phyloP scores from a whole-genome alignment of 2,113 vertebrate genomes.

The Stegostoma tigrinum region DNA sequence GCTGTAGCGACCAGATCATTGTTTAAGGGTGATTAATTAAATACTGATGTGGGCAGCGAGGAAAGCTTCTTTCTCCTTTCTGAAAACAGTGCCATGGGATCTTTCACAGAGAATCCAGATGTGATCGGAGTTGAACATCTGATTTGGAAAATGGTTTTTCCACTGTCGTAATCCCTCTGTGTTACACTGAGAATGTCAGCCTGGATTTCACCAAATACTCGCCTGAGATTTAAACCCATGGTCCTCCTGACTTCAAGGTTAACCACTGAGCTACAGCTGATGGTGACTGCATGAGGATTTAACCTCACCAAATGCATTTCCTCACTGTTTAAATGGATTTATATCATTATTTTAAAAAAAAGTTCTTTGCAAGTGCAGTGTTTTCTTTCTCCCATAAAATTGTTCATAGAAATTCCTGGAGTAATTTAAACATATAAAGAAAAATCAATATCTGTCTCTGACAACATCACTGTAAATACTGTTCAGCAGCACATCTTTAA shows the following conservation, averaged over 20 bases:
- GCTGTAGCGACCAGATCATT: not conserved
- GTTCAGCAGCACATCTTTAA: not conserved
- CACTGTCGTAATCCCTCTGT: not conserved
- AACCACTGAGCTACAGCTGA: not conserved
- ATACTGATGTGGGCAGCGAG: not conserved
- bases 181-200: not conserved
- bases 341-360: not conserved
- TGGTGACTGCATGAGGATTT: not conserved
- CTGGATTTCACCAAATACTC: not conserved
- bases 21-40: not conserved
- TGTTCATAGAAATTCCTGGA: not conserved
- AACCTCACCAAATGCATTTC: not conserved
- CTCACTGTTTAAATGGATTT: not conserved
- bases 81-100: not conserved
- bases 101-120: not conserved
- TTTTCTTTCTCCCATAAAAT: not conserved
- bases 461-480: not conserved
- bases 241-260: not conserved
- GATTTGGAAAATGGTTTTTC: not conserved
- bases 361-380: not conserved
- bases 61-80: not conserved
- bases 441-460: conserved; percentile 11
- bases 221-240: not conserved
- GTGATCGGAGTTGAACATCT: not conserved
- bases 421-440: not conserved